Percentiles rank a stretch among this genome's conserved stretches.
phyloP scores from a whole-genome alignment of 2,888 invertebrate species.

The Phytoseiulus persimilis region DNA sequence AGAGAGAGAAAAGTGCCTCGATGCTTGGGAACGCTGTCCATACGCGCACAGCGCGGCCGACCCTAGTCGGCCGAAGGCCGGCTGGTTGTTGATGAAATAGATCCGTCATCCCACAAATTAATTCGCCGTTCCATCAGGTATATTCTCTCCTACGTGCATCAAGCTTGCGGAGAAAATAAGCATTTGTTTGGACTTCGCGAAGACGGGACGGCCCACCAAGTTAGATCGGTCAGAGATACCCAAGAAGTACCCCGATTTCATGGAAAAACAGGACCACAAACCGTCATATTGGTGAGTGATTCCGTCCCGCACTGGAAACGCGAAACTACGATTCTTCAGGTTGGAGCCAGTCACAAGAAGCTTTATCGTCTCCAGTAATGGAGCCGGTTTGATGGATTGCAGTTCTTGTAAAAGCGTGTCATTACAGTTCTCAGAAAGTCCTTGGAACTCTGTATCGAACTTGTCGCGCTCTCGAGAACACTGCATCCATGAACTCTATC shows the following conservation, averaged over 20 bases:
- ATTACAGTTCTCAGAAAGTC: constrained; percentile 41
- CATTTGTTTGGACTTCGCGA: constrained; percentile 44
- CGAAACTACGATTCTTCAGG: too few species aligned
- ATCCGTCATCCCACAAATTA: too few species aligned
- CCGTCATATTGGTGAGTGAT: constrained; percentile 42
- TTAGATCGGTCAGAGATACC: constrained; percentile 41
- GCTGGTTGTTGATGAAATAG: too few species aligned
- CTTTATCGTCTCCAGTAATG: too few species aligned
- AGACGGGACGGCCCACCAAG: constrained; percentile 43
- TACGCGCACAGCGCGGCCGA: too few species aligned
- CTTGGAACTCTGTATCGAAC: constrained; percentile 44
- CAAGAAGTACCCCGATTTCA: constrained; percentile 45
- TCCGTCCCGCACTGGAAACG: not conserved
- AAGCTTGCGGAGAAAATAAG: constrained; percentile 43
- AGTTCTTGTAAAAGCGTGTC: not conserved
- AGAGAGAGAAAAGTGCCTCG: too few species aligned
- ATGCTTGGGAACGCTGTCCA: too few species aligned
- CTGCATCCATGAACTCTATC: not conserved
- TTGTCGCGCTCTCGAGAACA: constrained; percentile 8
- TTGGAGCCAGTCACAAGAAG: too few species aligned
- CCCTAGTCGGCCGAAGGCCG: too few species aligned
- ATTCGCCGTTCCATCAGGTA: too few species aligned
- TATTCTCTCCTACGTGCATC: constrained; percentile 42
- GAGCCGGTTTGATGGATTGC: too few species aligned
- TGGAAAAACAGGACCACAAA: constrained; percentile 44